Conservation (phyloP, 2,888 invertebrate genomes). For the Psococerastis gibbosa region DNA sequence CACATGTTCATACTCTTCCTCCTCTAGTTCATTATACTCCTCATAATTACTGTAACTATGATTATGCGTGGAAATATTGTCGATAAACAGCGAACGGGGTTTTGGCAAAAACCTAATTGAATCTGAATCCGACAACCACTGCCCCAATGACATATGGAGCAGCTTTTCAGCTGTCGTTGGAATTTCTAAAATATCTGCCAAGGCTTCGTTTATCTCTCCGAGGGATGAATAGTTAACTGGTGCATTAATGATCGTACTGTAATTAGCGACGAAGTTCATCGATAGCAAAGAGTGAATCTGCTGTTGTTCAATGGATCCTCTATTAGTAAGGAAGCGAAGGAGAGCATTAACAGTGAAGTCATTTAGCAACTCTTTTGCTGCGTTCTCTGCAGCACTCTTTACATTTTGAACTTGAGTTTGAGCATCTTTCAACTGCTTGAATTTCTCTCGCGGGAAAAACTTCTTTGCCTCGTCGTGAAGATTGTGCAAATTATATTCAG, state of each 20-base stretch:
- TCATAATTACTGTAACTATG: neutral
- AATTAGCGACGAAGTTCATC: neutral
- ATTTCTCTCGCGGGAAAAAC: neutral
- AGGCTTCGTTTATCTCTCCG: neutral
- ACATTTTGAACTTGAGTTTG: neutral
- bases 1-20: neutral
- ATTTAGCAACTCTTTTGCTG: neutral
- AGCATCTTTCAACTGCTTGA: neutral
- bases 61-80: neutral
- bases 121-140: neutral
- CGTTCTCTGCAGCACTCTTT: neutral
- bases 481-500: neutral
- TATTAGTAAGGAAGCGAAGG: neutral
- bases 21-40: neutral
- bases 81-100: neutral
- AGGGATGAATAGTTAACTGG: neutral
- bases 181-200: neutral
- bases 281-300: neutral
- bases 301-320: neutral
- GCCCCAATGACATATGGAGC: neutral
- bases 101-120: neutral
- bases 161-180: neutral
- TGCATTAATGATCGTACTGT: neutral
- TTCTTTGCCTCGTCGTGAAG: neutral
- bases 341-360: neutral